Evolutionary conservation across 2,797 vertebrate genomes (phyloP).

Genomic region (Rallus crepitans): DNA sequence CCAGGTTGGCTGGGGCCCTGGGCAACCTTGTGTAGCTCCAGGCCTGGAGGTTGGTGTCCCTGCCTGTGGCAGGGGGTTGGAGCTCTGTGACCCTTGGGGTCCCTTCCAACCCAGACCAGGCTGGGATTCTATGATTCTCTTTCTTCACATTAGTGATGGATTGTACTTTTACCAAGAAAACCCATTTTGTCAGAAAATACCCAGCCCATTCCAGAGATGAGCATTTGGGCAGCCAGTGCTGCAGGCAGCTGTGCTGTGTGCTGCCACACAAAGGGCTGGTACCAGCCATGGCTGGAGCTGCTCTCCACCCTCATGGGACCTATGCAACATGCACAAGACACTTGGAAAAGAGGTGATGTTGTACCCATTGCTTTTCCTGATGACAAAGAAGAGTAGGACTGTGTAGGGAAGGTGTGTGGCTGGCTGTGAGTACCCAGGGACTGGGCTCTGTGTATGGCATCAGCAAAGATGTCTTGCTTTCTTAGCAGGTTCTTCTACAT

Average conservation of each 20-base stretch:
- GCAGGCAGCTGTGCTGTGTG: accelerated
- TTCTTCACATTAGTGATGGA: background rate
- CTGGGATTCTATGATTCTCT: background rate
- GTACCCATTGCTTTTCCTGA: background rate
- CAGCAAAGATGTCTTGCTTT: background rate
- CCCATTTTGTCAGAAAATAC: background rate
- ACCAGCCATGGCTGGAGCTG: background rate
- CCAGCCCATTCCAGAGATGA: background rate
- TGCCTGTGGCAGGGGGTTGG: too few species aligned
- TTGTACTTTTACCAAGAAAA: background rate
- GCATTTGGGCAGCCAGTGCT: background rate
- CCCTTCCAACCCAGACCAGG: too few species aligned
- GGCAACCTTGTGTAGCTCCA: too few species aligned
- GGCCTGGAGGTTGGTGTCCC: too few species aligned
- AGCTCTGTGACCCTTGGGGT: too few species aligned
- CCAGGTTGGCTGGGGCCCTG: too few species aligned
- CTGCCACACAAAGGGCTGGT: background rate
- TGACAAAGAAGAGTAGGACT: background rate
- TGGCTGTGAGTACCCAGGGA: background rate
- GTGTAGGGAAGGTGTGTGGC: background rate
- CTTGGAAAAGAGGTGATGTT: background rate
- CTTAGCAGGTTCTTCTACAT: background rate
- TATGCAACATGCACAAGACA: background rate
- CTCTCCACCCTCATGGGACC: background rate
- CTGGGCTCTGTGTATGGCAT: background rate